phyloP scores from a whole-genome alignment of 2,113 vertebrate species.

The Tachycineta bicolor region DNA sequence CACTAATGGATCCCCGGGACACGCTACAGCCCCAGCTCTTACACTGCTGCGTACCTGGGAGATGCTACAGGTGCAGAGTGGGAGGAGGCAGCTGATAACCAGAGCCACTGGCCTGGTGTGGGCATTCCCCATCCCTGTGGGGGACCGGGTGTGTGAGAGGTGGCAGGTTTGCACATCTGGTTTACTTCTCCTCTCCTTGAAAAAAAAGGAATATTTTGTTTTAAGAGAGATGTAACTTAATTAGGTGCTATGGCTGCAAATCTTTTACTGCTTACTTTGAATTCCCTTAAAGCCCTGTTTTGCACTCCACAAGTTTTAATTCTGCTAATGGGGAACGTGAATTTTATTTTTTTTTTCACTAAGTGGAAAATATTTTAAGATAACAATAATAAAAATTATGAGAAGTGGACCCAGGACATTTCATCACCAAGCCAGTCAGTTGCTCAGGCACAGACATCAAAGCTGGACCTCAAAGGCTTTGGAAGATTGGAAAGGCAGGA shows the following conservation, averaged over 20 bases:
- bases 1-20: not conserved
- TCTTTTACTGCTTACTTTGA: slow-evolving; percentile 59
- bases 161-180: slow-evolving; percentile 37
- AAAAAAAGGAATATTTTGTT: slow-evolving; percentile 48
- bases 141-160: not conserved
- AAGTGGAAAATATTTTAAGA: slow-evolving; percentile 25
- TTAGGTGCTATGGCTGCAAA: slow-evolving; percentile 65
- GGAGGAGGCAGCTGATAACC: not conserved
- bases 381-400: slow-evolving; percentile 13
- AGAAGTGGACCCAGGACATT: not conserved
- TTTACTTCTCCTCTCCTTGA: slow-evolving; percentile 33
- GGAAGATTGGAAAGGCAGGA: not conserved
- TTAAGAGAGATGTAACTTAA: slow-evolving; percentile 67
- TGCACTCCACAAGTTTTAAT: not conserved
- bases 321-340: not conserved
- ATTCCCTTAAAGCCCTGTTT: slow-evolving; percentile 23
- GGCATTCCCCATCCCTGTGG: not conserved
- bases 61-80: rapidly evolving
- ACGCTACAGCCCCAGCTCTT: rapidly evolving
- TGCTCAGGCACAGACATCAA: not conserved
- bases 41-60: not conserved
- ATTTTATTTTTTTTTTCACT: not conserved
- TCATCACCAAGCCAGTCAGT: not conserved
- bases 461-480: not conserved
- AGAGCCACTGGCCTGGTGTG: not conserved